phyloP scores from a whole-genome alignment of 2,888 invertebrate genomes.

The Galerucella calmariensis region DNA sequence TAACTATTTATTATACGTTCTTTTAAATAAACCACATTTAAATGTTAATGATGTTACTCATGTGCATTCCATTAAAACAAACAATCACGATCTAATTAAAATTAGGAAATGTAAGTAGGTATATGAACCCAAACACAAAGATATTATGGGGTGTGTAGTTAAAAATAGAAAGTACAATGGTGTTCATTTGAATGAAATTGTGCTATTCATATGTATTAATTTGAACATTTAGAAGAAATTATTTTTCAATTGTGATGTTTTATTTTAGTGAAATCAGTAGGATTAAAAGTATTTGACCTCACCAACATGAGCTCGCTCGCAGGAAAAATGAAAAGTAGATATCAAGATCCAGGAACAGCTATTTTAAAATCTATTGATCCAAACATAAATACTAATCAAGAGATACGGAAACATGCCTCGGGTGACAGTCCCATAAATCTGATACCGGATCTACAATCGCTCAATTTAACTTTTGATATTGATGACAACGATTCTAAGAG shows the following conservation, averaged over 20 bases:
- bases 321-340: conserved; percentile 43
- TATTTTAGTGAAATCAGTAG: conserved; percentile 38
- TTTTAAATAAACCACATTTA: not conserved
- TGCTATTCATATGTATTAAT: too few relatives aligned
- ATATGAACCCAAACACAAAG: not conserved
- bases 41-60: not conserved
- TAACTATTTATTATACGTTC: not conserved
- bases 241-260: not conserved
- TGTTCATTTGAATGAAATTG: not conserved
- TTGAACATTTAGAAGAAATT: not conserved
- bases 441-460: conserved; percentile 43
- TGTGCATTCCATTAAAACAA: not conserved
- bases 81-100: not conserved
- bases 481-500: conserved; percentile 56
- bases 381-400: conserved; percentile 41
- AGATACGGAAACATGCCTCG: conserved; percentile 26
- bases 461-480: conserved; percentile 48
- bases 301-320: conserved; percentile 45
- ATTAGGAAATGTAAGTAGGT: not conserved
- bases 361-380: conserved; percentile 59
- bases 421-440: conserved; percentile 15
- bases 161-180: conserved; percentile 1
- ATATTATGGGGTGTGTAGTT: not conserved
- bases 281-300: conserved; percentile 38
- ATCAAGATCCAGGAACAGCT: conserved; percentile 43